These are phyloP conservation scores for Lutraria rhynchaena DNA, from an alignment of 1,140 invertebrate species.

Conservation along the genomic window DNA sequence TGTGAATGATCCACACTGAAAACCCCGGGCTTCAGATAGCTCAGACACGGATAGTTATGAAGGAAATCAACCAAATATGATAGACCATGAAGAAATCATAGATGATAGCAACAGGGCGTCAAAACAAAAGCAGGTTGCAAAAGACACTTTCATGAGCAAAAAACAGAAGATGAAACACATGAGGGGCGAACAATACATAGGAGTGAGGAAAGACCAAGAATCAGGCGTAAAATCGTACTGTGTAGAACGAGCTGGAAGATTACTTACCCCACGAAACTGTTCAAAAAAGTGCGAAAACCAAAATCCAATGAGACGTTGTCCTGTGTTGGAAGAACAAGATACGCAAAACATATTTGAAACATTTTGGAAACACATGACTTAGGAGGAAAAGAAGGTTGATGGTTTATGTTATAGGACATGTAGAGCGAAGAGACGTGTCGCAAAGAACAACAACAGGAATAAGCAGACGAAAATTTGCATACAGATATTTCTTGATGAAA, in stretches of 20 bases:
- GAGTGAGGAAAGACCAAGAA: slow-evolving; percentile 20
- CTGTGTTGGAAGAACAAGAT: slow-evolving; percentile 13
- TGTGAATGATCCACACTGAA: slow-evolving; percentile 25
- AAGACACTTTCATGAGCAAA: slow-evolving; percentile 10
- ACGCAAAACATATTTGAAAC: slow-evolving; percentile 18
- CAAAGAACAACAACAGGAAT: slow-evolving; percentile 4
- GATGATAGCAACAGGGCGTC: not conserved
- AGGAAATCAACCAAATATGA: not conserved
- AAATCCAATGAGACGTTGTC: slow-evolving; percentile 14
- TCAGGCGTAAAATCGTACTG: slow-evolving; percentile 33
- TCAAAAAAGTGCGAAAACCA: slow-evolving; percentile 3
- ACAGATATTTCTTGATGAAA: slow-evolving; percentile 30
- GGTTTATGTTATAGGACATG: slow-evolving; percentile 5
- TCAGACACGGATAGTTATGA: slow-evolving; percentile 21
- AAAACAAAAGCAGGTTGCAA: slow-evolving; percentile 11
- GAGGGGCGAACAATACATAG: slow-evolving; percentile 36
- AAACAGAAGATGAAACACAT: slow-evolving; percentile 27
- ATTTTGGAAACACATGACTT: slow-evolving; percentile 33
- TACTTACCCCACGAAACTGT: slow-evolving; percentile 24
- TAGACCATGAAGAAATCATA: slow-evolving; percentile 35
- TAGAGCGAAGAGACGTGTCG: slow-evolving; percentile 8
- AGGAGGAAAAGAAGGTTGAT: slow-evolving; percentile 9
- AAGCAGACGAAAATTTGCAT: slow-evolving; percentile 39
- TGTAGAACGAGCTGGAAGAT: slow-evolving; percentile 7
- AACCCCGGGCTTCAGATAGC: not conserved